Evolutionary conservation across 2,113 vertebrate genomes (phyloP).

Genomic region (Engystomops pustulosus): DNA sequence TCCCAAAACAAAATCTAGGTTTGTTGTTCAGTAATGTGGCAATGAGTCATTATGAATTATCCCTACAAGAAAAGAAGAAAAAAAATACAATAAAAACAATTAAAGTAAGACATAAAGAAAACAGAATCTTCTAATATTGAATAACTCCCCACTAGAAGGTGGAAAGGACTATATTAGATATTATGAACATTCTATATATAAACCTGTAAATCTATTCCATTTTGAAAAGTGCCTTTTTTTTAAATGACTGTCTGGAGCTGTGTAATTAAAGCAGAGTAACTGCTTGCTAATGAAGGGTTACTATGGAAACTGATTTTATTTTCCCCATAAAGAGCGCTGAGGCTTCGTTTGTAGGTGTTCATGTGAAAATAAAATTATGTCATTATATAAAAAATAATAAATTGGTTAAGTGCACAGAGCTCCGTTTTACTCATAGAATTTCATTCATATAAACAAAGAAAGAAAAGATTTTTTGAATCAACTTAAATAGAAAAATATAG

Average conservation of each 20-base stretch:
- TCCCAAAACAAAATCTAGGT: slow-evolving; percentile 13
- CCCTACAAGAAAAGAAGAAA: too few relatives aligned
- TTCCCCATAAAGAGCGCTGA: slow-evolving; percentile 43
- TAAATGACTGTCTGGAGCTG: slow-evolving; percentile 65
- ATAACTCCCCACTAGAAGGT: slow-evolving; percentile 16
- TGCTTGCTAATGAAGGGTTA: slow-evolving; percentile 75
- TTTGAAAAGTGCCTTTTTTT: slow-evolving; percentile 66
- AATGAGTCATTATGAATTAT: not conserved
- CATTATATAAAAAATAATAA: slow-evolving; percentile 31
- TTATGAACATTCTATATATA: slow-evolving; percentile 45
- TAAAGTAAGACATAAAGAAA: not conserved
- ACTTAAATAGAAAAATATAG: too few relatives aligned
- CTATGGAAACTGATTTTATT: slow-evolving; percentile 73
- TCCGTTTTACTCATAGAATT: too few relatives aligned
- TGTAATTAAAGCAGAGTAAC: slow-evolving; percentile 71
- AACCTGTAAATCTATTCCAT: slow-evolving; percentile 56
- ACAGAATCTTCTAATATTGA: slow-evolving; percentile 19
- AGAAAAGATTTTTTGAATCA: too few relatives aligned
- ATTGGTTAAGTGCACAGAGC: too few relatives aligned
- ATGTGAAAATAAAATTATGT: slow-evolving; percentile 53
- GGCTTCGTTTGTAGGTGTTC: slow-evolving; percentile 27
- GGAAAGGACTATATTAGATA: not conserved
- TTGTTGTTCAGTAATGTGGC: not conserved
- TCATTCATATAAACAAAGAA: too few relatives aligned
- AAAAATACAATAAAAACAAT: not conserved